These are phyloP conservation scores for Brachystomella parvula DNA, from an alignment of 1,140 invertebrate species.

Conservation along the genomic window DNA sequence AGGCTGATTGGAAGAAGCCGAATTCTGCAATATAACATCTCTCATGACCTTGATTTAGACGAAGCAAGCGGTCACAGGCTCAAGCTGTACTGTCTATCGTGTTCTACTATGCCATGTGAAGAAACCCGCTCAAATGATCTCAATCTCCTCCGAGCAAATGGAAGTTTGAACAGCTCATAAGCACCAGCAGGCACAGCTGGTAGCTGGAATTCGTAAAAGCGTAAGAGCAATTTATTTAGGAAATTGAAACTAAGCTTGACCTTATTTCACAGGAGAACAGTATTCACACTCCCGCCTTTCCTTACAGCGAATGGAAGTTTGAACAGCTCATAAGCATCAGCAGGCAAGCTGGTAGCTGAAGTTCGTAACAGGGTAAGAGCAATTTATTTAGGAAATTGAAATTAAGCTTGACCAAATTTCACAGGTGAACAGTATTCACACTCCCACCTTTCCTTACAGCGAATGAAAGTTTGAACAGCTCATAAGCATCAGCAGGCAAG, in stretches of 20 bases:
- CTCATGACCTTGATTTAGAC: constrained; percentile 83
- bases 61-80: constrained; percentile 58
- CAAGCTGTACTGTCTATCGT: constrained; percentile 91
- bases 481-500: constrained; percentile 95
- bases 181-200: constrained; percentile 96
- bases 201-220: no score
- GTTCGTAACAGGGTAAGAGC: no score
- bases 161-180: constrained; percentile 97
- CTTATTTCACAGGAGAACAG: no score
- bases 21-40: constrained; percentile 98
- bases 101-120: constrained; percentile 98
- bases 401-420: no score
- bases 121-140: constrained; percentile 85
- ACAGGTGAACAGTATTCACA: no score
- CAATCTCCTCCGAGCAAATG: constrained; percentile 97
- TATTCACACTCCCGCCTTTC: no score
- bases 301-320: constrained; percentile 99
- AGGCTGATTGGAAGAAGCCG: constrained; percentile 95
- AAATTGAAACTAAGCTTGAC: no score
- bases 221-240: no score
- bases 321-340: constrained; percentile 96
- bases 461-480: constrained; percentile 99
- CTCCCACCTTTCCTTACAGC: constrained; percentile 96
- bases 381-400: no score
- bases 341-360: no score